Percentiles rank a stretch among this genome's conserved stretches.
Evolutionary conservation across 2,113 vertebrate genomes (phyloP).

Genomic region (Boulengeromyrus knoepffleri): DNA sequence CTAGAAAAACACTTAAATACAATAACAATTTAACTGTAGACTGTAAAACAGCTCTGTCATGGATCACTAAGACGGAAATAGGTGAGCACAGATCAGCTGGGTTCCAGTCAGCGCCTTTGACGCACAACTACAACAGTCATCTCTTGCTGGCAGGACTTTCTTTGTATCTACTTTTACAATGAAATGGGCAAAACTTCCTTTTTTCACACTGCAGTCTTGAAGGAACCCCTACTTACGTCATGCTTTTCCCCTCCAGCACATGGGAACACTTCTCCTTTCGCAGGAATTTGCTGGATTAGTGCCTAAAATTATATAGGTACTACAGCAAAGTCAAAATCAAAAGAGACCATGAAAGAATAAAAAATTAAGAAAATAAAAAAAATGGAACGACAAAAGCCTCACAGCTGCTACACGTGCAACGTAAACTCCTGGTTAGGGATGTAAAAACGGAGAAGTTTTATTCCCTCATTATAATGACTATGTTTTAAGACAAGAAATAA

Average conservation of each 20-base stretch:
- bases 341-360: neutral
- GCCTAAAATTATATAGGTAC: constrained; percentile 13
- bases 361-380: neutral
- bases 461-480: neutral
- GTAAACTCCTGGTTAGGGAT: neutral
- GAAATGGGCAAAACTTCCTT: neutral
- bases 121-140: neutral
- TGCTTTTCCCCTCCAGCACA: neutral
- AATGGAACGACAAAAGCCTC: neutral
- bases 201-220: neutral
- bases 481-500: neutral
- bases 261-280: constrained; percentile 8
- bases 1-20: neutral
- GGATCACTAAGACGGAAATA: neutral
- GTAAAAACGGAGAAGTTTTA: neutral
- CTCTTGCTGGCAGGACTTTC: neutral
- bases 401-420: neutral
- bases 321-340: neutral
- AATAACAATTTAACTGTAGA: neutral
- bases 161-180: neutral
- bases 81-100: neutral
- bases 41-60: neutral
- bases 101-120: neutral
- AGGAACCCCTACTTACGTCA: neutral
- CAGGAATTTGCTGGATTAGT: constrained; percentile 8